These are phyloP conservation scores for Trichogramma evanescens DNA, from an alignment of 2,888 invertebrate genomes.

Conservation along the genomic window DNA sequence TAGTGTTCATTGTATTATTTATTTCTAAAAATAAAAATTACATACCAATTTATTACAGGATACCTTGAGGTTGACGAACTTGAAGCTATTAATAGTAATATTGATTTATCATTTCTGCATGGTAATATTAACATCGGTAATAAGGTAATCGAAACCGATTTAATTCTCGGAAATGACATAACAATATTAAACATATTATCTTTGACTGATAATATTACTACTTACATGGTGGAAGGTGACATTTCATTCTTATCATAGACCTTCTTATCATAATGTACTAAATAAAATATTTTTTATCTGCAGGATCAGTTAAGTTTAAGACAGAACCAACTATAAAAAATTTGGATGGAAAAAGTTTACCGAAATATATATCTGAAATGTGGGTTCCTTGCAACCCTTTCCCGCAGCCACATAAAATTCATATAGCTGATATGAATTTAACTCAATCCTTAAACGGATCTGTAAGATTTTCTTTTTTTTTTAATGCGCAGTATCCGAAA, in stretches of 20 bases:
- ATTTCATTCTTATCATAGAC: neutral
- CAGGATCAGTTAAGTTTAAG: conserved; percentile 47
- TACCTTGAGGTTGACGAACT: conserved; percentile 22
- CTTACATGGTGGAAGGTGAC: conserved; percentile 41
- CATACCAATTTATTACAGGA: neutral
- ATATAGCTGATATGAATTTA: conserved; percentile 38
- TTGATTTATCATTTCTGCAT: conserved; percentile 33
- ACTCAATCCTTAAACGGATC: conserved; percentile 33
- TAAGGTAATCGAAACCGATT: conserved; percentile 32
- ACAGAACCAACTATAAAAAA: conserved; percentile 45
- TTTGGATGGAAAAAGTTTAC: conserved; percentile 44
- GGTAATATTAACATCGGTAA: conserved; percentile 17
- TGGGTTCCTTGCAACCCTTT: conserved; percentile 50
- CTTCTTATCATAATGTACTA: conserved; percentile 7
- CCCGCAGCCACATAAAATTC: conserved; percentile 28
- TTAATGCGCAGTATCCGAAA: neutral
- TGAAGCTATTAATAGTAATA: conserved; percentile 47
- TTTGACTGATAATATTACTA: conserved; percentile 26
- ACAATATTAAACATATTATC: conserved; percentile 23
- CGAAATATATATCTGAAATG: conserved; percentile 39
- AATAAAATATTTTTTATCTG: conserved; percentile 24
- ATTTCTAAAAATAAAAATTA: neutral
- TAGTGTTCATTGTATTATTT: conserved; percentile 22
- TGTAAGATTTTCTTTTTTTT: conserved; percentile 31
- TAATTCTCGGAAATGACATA: conserved; percentile 37